A percentile compares a stretch with the other conserved stretches of the same genome.
Evolutionary conservation across 2,797 vertebrate species (phyloP).

Genomic region (Labroides dimidiatus): DNA sequence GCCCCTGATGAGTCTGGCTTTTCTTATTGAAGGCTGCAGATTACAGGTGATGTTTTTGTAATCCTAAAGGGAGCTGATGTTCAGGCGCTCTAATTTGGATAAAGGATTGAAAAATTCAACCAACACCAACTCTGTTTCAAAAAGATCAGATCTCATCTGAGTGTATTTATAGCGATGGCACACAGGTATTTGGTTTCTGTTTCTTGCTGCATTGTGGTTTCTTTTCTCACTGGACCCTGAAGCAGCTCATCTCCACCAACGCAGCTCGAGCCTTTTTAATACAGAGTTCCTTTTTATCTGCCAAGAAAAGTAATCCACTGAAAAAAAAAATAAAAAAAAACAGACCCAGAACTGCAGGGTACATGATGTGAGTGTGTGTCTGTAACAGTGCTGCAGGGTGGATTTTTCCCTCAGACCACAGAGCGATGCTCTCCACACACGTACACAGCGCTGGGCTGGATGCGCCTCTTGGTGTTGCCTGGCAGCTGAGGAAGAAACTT

Average conservation of each 20-base stretch:
- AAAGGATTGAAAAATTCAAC: too few relatives aligned
- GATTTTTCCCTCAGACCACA: conserved; percentile 83
- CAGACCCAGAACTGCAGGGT: background rate
- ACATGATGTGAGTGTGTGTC: background rate
- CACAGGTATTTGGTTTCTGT: background rate
- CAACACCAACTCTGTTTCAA: background rate
- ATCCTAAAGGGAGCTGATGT: too few relatives aligned
- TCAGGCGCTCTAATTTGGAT: too few relatives aligned
- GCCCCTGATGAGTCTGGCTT: too few relatives aligned
- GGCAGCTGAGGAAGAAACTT: conserved; percentile 95
- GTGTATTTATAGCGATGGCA: background rate
- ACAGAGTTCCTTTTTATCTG: conserved; percentile 18
- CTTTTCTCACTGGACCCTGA: conserved; percentile 1
- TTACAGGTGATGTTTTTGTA: too few relatives aligned
- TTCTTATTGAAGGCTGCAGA: too few relatives aligned
- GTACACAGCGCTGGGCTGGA: conserved; percentile 95
- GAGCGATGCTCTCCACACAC: conserved; percentile 95
- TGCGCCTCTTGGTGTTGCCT: conserved; percentile 91
- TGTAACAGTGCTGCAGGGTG: conserved; percentile 24
- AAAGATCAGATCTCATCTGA: background rate
- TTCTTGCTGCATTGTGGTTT: background rate
- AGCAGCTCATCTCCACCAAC: conserved; percentile 6
- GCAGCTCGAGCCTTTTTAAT: conserved; percentile 1
- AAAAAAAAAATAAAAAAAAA: conserved; percentile 24
- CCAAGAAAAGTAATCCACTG: conserved; percentile 19